Base-by-base conservation (phyloP, 2,888 invertebrate genomes). In the Siphonodentalium dalli region DNA sequence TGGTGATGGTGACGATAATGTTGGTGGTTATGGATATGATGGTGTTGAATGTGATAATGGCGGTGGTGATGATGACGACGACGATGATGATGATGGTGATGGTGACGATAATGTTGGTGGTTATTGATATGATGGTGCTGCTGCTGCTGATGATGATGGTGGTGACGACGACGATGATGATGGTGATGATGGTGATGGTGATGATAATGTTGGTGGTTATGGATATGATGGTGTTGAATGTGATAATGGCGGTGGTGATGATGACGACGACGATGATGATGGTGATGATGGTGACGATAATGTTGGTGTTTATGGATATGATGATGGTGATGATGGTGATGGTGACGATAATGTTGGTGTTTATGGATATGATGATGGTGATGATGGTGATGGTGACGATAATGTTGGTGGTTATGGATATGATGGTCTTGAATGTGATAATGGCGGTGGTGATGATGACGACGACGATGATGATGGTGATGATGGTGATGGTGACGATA, bases 161-260 rank as follows among this genome's bases (percentile, higher is more conserved):
- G 48, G 42, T 20, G 31, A 46, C 9, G 41, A 28, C 18, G 11
- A 21, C 3, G 28, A 21, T 13, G 15, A 26, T 7, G 39, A 41
- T 6, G 20, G 40, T 2, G 4, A 23, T 23, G 31, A 3, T 18
- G 8, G n/a, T 5, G n/a, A 41, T 18, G 21, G 13, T n/a, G 45
- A 37, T 35, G 42, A 53, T 29, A 44, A 39, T 7, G 24, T n/a
- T 37, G 34, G 41, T 27, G 46, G 51, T 33, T 41, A 44, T 23
- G 21, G 47, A 8, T 37, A 44, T 20, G 20, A 44, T 20, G n/a
- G 28, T 20, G 5, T 18, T 15, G 15, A 20, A 11, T 23, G 28
- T 33, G n/a, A 34, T 26, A 27, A 42, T 35, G 39, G 35, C n/a
- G 13, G 24, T 13, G 44, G 27, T 4, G 33, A 40, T 8, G 35